Evolutionary conservation across 2,113 vertebrate species (phyloP).

Genomic region (Stomatorhinus ivindoensis): DNA sequence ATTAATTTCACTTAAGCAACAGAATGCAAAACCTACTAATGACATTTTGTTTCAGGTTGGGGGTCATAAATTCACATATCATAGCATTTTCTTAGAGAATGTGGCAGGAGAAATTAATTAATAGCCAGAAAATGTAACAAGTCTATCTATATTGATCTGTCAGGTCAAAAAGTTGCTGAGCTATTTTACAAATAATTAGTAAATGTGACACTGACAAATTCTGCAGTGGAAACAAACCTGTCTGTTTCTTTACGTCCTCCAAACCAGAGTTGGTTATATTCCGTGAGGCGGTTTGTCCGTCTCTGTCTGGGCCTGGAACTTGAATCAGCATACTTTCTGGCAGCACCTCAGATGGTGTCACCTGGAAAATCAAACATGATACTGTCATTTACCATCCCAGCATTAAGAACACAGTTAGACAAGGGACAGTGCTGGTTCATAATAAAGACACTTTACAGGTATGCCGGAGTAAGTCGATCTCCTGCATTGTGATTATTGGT

Average conservation of each 20-base stretch:
- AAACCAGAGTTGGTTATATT: slow-evolving; percentile 36
- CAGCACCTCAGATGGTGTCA: slow-evolving; percentile 79
- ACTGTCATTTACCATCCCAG: not conserved
- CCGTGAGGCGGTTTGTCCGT: slow-evolving; percentile 39
- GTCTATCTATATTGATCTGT: not conserved
- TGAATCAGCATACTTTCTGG: slow-evolving; percentile 81
- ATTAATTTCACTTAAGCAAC: not conserved
- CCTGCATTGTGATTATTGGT: not conserved
- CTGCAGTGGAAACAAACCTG: slow-evolving; percentile 58
- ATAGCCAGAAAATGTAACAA: not conserved
- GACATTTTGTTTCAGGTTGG: not conserved
- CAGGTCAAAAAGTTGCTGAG: not conserved
- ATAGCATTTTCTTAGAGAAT: not conserved
- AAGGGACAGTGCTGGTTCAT: not conserved
- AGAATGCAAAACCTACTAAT: not conserved
- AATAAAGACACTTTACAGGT: not conserved
- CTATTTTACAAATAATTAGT: not conserved
- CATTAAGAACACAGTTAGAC: not conserved
- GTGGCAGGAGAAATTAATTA: not conserved
- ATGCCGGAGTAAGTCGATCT: not conserved
- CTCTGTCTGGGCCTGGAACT: slow-evolving; percentile 55
- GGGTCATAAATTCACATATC: not conserved
- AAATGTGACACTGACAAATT: not conserved
- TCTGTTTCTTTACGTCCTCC: slow-evolving; percentile 63
- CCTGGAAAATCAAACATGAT: slow-evolving; percentile 52